phyloP scores from a whole-genome alignment of 2,888 invertebrate genomes.

The Gerris lacustris region DNA sequence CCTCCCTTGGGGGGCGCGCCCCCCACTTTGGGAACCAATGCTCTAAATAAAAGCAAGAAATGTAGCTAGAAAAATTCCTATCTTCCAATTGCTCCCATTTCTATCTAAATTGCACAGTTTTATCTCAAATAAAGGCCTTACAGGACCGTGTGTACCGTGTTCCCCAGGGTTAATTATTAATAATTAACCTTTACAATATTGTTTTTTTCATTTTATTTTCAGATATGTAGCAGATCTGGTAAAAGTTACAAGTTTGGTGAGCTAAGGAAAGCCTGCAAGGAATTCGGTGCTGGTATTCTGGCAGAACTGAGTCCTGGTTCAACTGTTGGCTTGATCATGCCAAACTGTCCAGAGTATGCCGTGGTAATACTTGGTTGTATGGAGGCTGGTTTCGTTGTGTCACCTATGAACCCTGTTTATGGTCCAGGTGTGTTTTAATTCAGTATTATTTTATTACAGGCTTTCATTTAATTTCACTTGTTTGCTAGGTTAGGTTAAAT shows the following conservation, averaged over 20 bases:
- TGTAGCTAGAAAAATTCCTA: too few relatives aligned
- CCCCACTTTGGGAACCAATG: too few relatives aligned
- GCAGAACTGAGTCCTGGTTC: slow-evolving; percentile 49
- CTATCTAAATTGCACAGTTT: too few relatives aligned
- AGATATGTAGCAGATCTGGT: slow-evolving; percentile 58
- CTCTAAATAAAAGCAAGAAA: too few relatives aligned
- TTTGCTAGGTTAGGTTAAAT: too few relatives aligned
- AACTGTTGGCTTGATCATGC: slow-evolving; percentile 51
- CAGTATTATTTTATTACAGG: background rate
- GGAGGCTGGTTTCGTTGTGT: slow-evolving; percentile 51
- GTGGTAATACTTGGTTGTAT: slow-evolving; percentile 53
- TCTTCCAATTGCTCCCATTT: too few relatives aligned
- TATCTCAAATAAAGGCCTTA: too few relatives aligned
- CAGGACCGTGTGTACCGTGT: too few relatives aligned
- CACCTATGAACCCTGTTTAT: slow-evolving; percentile 56
- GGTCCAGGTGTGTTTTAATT: slow-evolving; percentile 43
- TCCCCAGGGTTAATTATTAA: too few relatives aligned
- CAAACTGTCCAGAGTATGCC: slow-evolving; percentile 57
- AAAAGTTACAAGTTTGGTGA: slow-evolving; percentile 52
- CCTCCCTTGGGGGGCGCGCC: too few relatives aligned
- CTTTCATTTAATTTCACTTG: too few relatives aligned
- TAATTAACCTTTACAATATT: too few relatives aligned
- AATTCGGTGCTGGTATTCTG: slow-evolving; percentile 38
- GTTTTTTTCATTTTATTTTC: slow-evolving; percentile 16
- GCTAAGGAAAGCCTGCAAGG: slow-evolving; percentile 43